phyloP scores from a whole-genome alignment of 2,888 invertebrate species.

The Dicranocentrus wangi region DNA sequence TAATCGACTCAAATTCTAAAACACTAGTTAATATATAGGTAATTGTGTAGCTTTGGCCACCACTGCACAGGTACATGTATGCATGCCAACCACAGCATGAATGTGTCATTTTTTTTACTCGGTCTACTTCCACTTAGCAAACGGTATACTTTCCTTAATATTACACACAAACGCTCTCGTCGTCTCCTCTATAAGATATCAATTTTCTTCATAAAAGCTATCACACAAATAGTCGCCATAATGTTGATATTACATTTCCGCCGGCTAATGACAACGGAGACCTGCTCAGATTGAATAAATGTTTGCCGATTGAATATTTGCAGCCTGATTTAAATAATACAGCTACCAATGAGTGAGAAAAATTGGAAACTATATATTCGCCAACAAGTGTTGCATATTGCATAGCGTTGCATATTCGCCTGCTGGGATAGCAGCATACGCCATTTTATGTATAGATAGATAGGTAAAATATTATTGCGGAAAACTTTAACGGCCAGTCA shows the following conservation, averaged over 20 bases:
- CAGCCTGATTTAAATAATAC: too few relatives aligned
- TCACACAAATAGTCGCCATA: background rate
- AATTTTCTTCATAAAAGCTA: background rate
- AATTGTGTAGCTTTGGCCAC: conserved; percentile 64
- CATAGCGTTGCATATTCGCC: background rate
- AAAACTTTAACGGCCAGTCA: too few relatives aligned
- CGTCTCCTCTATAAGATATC: background rate
- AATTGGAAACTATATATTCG: background rate
- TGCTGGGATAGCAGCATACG: background rate
- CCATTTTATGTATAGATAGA: background rate
- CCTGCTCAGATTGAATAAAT: conserved; percentile 17
- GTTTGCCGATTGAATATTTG: background rate
- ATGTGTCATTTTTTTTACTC: background rate
- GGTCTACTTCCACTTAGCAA: background rate
- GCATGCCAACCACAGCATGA: conserved; percentile 1
- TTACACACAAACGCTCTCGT: too few relatives aligned
- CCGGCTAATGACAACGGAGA: conserved; percentile 6
- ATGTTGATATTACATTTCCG: background rate
- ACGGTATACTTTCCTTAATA: background rate
- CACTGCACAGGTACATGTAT: conserved; percentile 55
- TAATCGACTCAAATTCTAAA: too few relatives aligned
- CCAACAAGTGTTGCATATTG: background rate
- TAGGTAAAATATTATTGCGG: background rate
- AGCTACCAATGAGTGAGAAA: background rate
- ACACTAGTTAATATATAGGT: too few relatives aligned